phyloP scores from a whole-genome alignment of 1,140 invertebrate species.

The Heliconius nattereri region DNA sequence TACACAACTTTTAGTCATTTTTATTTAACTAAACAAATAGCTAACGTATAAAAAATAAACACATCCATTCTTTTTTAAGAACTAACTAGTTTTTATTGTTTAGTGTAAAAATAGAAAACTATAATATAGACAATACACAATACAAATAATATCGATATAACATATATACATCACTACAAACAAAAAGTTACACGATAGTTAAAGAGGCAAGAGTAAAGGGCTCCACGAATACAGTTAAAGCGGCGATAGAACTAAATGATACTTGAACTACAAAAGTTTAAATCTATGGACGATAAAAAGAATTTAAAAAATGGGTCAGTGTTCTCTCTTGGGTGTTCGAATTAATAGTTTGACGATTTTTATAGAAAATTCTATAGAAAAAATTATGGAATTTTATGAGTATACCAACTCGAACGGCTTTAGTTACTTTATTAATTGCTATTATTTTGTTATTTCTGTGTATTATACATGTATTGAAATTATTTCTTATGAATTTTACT shows the following conservation, averaged over 20 bases:
- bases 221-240: background rate
- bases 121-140: no score
- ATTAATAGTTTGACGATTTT: background rate
- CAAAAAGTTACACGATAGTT: background rate
- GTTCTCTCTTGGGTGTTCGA: background rate
- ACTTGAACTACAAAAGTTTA: slow-evolving; percentile 8
- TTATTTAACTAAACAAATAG: no score
- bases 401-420: background rate
- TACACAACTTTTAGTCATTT: no score
- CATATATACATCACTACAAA: background rate
- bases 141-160: background rate
- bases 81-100: no score
- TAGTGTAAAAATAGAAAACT: no score
- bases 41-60: background rate
- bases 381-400: background rate
- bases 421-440: background rate
- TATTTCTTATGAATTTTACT: no score
- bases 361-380: background rate
- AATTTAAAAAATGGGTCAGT: background rate
- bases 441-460: no score
- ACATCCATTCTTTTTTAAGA: background rate
- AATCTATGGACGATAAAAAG: slow-evolving; percentile 4
- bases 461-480: no score
- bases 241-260: background rate
- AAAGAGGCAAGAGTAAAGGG: background rate